phyloP scores from a whole-genome alignment of 2,888 invertebrate genomes.

The Sphecodes monilicornis region DNA sequence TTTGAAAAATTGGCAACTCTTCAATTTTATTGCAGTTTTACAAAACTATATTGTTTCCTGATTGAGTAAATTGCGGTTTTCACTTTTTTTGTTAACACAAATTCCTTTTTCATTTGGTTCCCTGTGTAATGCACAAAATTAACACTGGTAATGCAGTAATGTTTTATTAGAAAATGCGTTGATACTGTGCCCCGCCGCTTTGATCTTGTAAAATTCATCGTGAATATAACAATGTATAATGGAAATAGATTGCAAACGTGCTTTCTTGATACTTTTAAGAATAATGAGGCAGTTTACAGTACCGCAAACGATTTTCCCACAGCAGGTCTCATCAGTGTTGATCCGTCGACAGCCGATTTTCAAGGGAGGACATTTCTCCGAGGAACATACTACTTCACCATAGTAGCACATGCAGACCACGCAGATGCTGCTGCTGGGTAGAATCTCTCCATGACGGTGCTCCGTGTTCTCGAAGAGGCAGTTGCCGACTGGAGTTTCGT shows the following conservation, averaged over 20 bases:
- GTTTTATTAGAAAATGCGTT: too few relatives aligned
- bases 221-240: neutral
- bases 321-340: conserved; percentile 82
- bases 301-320: conserved; percentile 86
- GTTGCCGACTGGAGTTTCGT: conserved; percentile 70
- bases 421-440: conserved; percentile 86
- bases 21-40: too few relatives aligned
- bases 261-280: too few relatives aligned
- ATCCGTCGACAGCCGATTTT: conserved; percentile 85
- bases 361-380: conserved; percentile 86
- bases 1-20: too few relatives aligned
- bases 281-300: conserved; percentile 57
- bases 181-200: too few relatives aligned
- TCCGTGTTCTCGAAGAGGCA: conserved; percentile 83
- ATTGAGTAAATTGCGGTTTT: too few relatives aligned
- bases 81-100: too few relatives aligned
- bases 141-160: too few relatives aligned
- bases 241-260: neutral
- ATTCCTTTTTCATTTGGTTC: too few relatives aligned
- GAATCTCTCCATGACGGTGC: conserved; percentile 86
- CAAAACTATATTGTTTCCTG: too few relatives aligned
- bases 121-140: too few relatives aligned
- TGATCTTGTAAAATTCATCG: too few relatives aligned
- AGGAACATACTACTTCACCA: conserved; percentile 87
- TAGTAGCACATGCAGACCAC: conserved; percentile 87